Conservation (phyloP, 2,888 invertebrate genomes). For the Cepaea hortensis region DNA sequence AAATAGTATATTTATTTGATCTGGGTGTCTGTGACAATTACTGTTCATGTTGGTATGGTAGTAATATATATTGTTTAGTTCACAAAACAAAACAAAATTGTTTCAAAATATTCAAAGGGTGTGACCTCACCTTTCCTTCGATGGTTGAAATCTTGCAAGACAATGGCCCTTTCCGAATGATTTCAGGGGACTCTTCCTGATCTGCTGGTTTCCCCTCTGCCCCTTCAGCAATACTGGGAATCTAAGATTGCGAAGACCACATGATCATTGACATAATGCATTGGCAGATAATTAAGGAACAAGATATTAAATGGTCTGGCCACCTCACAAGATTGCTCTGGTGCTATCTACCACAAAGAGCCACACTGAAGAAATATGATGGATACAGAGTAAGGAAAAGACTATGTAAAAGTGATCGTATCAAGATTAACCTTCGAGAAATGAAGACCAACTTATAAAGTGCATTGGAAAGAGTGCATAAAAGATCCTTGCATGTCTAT, state of each 20-base stretch:
- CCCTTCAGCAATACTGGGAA: conserved; percentile 75
- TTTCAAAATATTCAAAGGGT: neutral
- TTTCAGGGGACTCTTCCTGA: conserved; percentile 64
- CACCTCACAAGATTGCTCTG: neutral
- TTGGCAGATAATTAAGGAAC: neutral
- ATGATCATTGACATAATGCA: neutral
- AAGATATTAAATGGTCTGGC: neutral
- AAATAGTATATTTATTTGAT: too few relatives aligned
- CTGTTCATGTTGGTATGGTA: too few relatives aligned
- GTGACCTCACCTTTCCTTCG: conserved; percentile 85
- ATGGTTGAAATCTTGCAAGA: conserved; percentile 91
- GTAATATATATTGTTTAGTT: neutral
- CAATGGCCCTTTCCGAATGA: conserved; percentile 84
- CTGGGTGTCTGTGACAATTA: too few relatives aligned
- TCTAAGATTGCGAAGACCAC: conserved; percentile 59
- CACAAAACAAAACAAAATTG: neutral
- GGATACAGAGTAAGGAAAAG: too few relatives aligned
- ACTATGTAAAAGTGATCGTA: too few relatives aligned
- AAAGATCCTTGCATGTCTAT: too few relatives aligned
- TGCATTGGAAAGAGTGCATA: too few relatives aligned
- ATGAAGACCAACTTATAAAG: too few relatives aligned
- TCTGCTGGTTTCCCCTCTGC: conserved; percentile 55
- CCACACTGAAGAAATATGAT: too few relatives aligned
- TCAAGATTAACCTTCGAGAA: too few relatives aligned
- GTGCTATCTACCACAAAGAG: too few relatives aligned